These are phyloP conservation scores for Adoxophyes honmai DNA, from an alignment of 1,140 invertebrate species.

Conservation along the genomic window DNA sequence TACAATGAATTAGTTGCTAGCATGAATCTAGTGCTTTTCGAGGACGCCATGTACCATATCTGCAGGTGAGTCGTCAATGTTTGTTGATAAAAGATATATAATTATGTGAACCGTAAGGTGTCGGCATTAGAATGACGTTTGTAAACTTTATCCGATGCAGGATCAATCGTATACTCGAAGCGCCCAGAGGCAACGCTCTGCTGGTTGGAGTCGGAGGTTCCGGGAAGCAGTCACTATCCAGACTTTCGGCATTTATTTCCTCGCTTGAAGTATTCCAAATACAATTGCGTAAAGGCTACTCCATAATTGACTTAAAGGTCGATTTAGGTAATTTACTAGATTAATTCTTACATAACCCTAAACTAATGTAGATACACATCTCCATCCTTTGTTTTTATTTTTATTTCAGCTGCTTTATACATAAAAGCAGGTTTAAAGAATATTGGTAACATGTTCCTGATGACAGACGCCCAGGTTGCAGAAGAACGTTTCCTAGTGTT, in stretches of 20 bases:
- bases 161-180: conserved; percentile 95
- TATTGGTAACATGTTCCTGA: conserved; percentile 91
- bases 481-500: conserved; percentile 95
- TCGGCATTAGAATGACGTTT: not conserved
- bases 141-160: conserved; percentile 38
- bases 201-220: conserved; percentile 96
- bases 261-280: conserved; percentile 94
- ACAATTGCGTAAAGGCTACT: conserved; percentile 92
- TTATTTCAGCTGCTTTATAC: conserved; percentile 82
- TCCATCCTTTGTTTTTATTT: too few relatives aligned
- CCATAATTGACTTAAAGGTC: conserved; percentile 88
- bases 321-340: conserved; percentile 80
- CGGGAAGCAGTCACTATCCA: conserved; percentile 94
- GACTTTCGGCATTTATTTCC: conserved; percentile 92
- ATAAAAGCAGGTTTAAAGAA: conserved; percentile 92
- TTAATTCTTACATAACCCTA: too few relatives aligned
- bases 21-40: conserved; percentile 97
- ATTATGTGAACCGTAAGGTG: too few relatives aligned
- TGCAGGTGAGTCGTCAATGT: conserved; percentile 76
- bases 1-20: conserved; percentile 92
- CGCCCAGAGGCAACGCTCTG: conserved; percentile 93
- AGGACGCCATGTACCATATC: conserved; percentile 95
- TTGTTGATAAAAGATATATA: too few relatives aligned
- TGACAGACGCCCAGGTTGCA: conserved; percentile 95
- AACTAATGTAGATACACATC: too few relatives aligned